Evolutionary conservation across 2,113 vertebrate genomes (phyloP), one percentile per base, ranked within the genome.

Genomic region (Odocoileus virginianus): DNA sequence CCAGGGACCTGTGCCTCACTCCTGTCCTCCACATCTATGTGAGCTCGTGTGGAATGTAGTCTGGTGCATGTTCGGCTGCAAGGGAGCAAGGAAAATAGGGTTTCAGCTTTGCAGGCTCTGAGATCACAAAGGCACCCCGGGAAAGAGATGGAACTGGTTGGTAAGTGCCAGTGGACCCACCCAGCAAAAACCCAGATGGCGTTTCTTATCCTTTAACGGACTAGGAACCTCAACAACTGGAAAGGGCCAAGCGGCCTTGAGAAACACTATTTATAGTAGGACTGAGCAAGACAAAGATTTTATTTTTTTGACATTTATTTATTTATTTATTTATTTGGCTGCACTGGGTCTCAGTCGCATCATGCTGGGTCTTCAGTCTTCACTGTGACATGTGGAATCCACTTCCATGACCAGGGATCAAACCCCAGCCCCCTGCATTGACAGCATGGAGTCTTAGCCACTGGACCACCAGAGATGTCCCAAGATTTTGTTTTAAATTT

Each of bases 111-210:
- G 30, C n/a, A 60, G 76, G 1, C 52, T 90, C 57, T 81, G 43
- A 1, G 12, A 54, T 54, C 67, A 89, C 61, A 93, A 71, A 60
- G 55, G 55, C 40, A 67, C 15, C 17, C 8, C 21, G 16, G 19
- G 10, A 1, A 81, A 28, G 30, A 47, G 52, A 5, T 19, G 16
- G 57, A 84, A 40, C 67, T 30, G 9, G 21, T 19, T 36, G 16
- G 9, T 4, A 4, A 55, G 5, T 47, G 19, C 45, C n/a, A 15
- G 6, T 12, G 3, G 76, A 52, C 13, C 6, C 2, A 25, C n/a
- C 55, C 14, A 15, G 1, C 6, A 1, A 13, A 36, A 79, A 45
- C 54, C 61, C n/a, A 8, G 11, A n/a, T 21, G 47, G 40, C 4
- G 9, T 30, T 58, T 91, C 58, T 61, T 60, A 52, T 58, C 86